Base-by-base conservation (phyloP, 2,797 vertebrate genomes). In the Mionectes olivaceus region DNA sequence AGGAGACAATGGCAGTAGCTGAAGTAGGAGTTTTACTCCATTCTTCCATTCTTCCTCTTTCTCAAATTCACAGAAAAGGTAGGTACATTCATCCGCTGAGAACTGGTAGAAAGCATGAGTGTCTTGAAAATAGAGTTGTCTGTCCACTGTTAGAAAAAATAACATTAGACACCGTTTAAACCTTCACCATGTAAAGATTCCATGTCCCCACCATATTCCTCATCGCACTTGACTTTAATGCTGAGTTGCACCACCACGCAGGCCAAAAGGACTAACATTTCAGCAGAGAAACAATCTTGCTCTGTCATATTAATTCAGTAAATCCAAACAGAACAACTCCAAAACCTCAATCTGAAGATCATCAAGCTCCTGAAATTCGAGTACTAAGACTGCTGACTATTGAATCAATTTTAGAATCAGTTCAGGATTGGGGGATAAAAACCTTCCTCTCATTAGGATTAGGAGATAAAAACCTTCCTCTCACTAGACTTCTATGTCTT, bases 81-180 rank as follows among this genome's bases (percentile, higher is more conserved):
- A 98, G 78, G 98, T 99, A 60, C 99, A 99, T 96, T 99, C 99
- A 92, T 99, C 99, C 0, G 99, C 99, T 68, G 99, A 99, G 98
- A 99, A 99, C 98, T 99, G 99, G 96, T 99, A 99, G 98, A 99
- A 99, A n/a, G 98, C 98, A 78, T 99, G 99, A 59, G 98, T 98
- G 92, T 99, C 99, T 52, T 99, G 99, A 96, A 99, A 99, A 95
- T 98, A 98, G 35, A 99, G 98, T 73, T 99, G 98, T 93, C 99
- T 99, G 97, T 99, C 99, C 98, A 99, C 99, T 99, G 97, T 89
- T 82, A 55, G 75, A 90, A 97, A 94, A 82, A 94, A 93, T 18
- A 84, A 28, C 17, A 74, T 89, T 28, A 94, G 44, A 65, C 32
- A 67, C 4, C 5, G 5, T 89, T 90, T 30, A 28, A 82, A 64